Evolutionary conservation across 2,113 vertebrate genomes (phyloP).

Genomic region (Budorcas taxicolor): DNA sequence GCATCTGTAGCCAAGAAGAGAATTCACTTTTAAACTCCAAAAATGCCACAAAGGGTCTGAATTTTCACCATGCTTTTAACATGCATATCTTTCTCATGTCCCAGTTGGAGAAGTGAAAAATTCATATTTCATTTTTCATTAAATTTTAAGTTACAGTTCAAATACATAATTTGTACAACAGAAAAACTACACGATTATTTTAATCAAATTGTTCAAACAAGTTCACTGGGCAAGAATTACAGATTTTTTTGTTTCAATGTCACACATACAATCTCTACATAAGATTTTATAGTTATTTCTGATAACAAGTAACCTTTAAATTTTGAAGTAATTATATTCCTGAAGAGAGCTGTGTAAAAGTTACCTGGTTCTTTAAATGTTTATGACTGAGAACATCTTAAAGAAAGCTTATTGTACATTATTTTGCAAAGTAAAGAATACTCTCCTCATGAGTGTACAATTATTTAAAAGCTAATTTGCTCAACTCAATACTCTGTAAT

Average conservation of each 20-base stretch:
- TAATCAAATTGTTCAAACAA: background rate
- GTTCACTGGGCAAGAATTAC: background rate
- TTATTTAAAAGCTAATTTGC: background rate
- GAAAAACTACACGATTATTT: background rate
- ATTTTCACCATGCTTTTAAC: background rate
- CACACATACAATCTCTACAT: background rate
- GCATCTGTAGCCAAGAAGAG: background rate
- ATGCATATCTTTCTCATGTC: background rate
- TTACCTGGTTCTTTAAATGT: background rate
- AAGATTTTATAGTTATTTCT: background rate
- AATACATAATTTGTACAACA: background rate
- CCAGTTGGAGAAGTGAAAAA: background rate
- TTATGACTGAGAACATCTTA: background rate
- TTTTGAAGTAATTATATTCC: conserved; percentile 2
- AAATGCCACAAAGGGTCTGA: background rate
- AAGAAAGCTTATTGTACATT: background rate
- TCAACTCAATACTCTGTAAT: background rate
- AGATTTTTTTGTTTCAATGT: background rate
- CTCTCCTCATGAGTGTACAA: background rate
- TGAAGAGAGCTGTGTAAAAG: background rate
- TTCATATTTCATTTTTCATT: background rate
- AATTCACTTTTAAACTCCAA: conserved; percentile 19
- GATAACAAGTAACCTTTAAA: background rate
- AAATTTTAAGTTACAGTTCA: background rate
- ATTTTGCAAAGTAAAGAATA: background rate